phyloP scores from a whole-genome alignment of 1,140 invertebrate species.

The Ridgeia piscesae region DNA sequence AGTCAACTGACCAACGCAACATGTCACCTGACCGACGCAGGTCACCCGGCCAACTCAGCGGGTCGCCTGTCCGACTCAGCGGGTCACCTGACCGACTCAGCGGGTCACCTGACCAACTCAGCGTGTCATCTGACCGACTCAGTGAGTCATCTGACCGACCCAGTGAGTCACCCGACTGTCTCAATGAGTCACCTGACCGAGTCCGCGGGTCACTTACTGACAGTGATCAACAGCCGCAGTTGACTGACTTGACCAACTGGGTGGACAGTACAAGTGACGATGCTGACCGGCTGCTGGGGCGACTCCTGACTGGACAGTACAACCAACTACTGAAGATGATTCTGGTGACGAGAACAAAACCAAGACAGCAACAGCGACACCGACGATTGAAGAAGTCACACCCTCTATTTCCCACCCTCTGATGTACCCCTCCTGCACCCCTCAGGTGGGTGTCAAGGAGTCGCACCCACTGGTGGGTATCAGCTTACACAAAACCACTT shows the following conservation, averaged over 20 bases:
- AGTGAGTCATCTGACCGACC: no score
- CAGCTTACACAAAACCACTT: no score
- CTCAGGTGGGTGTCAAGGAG: background rate
- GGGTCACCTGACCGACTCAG: no score
- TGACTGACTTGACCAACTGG: background rate
- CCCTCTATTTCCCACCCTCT: background rate
- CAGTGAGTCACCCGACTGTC: no score
- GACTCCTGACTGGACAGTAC: background rate
- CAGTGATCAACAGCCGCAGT: background rate
- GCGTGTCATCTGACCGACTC: background rate
- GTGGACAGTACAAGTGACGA: background rate
- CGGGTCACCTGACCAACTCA: no score
- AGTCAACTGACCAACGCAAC: no score
- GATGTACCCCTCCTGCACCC: background rate
- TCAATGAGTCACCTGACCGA: no score
- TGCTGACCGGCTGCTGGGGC: background rate
- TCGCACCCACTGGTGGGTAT: background rate
- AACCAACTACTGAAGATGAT: background rate
- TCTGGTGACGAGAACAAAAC: background rate
- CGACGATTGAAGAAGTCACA: background rate
- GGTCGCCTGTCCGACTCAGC: no score
- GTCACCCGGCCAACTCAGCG: no score
- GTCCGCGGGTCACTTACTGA: background rate
- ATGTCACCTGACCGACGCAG: no score
- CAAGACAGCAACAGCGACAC: background rate